A percentile compares a stretch with the other conserved stretches of the same genome.
Conservation (phyloP, 2,113 vertebrate genomes). For the Euleptes europaea region DNA sequence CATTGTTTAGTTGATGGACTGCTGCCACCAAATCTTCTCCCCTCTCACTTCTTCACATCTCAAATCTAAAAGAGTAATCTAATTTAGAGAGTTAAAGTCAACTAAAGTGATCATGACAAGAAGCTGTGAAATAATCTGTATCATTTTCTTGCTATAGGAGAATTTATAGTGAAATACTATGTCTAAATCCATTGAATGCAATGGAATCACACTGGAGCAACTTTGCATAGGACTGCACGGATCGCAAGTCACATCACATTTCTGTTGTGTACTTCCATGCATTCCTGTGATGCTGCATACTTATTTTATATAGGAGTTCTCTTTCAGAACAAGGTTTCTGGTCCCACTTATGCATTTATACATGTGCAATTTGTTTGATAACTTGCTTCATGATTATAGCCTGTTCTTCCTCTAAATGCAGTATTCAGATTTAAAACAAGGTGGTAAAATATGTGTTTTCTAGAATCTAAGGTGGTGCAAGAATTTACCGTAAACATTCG, state of each 20-base stretch:
- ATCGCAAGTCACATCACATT: constrained; percentile 51
- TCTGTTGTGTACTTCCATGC: constrained; percentile 32
- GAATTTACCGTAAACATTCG: constrained; percentile 66
- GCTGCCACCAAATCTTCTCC: neutral
- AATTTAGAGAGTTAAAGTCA: constrained; percentile 31
- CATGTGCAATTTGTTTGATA: constrained; percentile 75
- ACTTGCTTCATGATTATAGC: constrained; percentile 75
- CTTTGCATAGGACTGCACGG: no score
- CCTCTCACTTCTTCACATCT: neutral
- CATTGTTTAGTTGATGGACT: no score
- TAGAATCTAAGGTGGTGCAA: constrained; percentile 61
- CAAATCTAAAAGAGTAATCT: neutral
- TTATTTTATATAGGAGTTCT: constrained; percentile 68
- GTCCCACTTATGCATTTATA: constrained; percentile 57
- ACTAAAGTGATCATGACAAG: constrained; percentile 58
- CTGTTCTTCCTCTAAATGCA: constrained; percentile 69
- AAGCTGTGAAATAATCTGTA: constrained; percentile 44
- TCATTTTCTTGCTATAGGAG: constrained; percentile 41
- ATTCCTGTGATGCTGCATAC: constrained; percentile 61
- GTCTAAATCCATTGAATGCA: no score
- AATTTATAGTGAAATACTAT: constrained; percentile 24
- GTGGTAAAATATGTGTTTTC: constrained; percentile 66
- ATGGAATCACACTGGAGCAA: no score
- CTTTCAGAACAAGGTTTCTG: constrained; percentile 61
- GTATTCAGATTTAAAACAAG: constrained; percentile 68